phyloP scores from a whole-genome alignment of 1,140 invertebrate genomes.

The Anastrepha obliqua region DNA sequence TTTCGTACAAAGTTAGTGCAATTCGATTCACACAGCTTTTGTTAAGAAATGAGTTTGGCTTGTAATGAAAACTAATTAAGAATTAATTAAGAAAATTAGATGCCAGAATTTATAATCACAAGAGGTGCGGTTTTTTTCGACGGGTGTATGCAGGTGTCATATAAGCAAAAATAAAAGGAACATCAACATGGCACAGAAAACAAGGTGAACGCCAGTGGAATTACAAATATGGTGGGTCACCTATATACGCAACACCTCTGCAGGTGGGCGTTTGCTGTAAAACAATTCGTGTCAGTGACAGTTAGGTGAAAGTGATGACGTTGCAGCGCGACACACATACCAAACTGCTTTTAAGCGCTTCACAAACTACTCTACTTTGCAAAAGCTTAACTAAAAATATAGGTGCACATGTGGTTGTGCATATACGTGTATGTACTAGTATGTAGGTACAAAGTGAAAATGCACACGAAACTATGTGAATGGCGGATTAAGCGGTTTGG shows the following conservation, averaged over 20 bases:
- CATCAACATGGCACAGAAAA: background rate
- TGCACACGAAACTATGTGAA: conserved; percentile 36
- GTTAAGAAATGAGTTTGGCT: too few species aligned
- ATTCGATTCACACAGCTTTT: too few species aligned
- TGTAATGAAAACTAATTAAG: too few species aligned
- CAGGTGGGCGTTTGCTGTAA: background rate
- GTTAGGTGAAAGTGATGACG: conserved; percentile 65
- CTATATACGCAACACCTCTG: background rate
- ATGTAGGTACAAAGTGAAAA: background rate
- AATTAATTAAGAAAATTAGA: too few species aligned
- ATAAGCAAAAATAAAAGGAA: background rate
- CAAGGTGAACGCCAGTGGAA: conserved; percentile 40
- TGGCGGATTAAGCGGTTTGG: background rate
- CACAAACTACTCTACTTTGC: conserved; percentile 16
- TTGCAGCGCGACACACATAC: background rate
- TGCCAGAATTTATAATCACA: too few species aligned
- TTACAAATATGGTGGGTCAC: conserved; percentile 22
- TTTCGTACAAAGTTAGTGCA: too few species aligned
- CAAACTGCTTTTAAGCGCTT: conserved; percentile 58
- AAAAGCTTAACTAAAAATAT: conserved; percentile 11
- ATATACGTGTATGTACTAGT: background rate
- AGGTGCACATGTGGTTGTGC: background rate
- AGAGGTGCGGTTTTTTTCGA: too few species aligned
- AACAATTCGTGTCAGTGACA: conserved; percentile 55
- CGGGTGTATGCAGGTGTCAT: too few species aligned